Evolutionary conservation across 2,113 vertebrate species (phyloP), one percentile per base, ranked within the genome.

Genomic region (Neolamprologus hecqui): DNA sequence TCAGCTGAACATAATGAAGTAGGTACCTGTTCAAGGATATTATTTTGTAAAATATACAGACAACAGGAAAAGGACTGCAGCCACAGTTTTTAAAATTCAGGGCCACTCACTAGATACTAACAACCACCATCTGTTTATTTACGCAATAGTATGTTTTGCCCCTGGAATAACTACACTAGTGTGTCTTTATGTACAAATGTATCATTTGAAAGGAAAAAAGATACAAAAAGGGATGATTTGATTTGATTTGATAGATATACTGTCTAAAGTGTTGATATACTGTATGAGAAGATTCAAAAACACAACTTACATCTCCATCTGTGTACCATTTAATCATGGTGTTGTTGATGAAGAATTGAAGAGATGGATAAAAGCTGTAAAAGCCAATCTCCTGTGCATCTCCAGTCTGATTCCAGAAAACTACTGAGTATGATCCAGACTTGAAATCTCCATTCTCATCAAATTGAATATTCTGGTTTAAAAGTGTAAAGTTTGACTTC

Each of bases 401-500:
- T 11, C 84, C 88, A 86, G 9, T 94, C 90, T 95, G 95, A 8
- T 96, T 95, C 98, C 97, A 98, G 86, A 90, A 92, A 53, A 97
- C 17, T 2, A 98, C 89, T 14, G 95, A 77, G 3, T 96, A 97
- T 19, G 90, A 90, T 37, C 95, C 94, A 8, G n/a, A 58, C 19
- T 23, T 55, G 3, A 95, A 90, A 81, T 97, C 96, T 17, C 97
- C 96, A 0, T 94, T 92, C 28, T 90, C 23, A 7, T 98, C 93
- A 26, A 98, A 98, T 3, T 91, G 80, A 81, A 98, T 83, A 11
- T 0, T 87, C n/a, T 93, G 92, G 5, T 96, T 84, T 3, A 96
- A 89, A 9, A 98, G 93, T 12, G 87, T 96, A 87, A 98, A 98
- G 81, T 97, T 96, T 26, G 96, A 97, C 68, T 92, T 95, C 85